Conservation (phyloP, 2,888 invertebrate genomes). For the Troides helena region DNA sequence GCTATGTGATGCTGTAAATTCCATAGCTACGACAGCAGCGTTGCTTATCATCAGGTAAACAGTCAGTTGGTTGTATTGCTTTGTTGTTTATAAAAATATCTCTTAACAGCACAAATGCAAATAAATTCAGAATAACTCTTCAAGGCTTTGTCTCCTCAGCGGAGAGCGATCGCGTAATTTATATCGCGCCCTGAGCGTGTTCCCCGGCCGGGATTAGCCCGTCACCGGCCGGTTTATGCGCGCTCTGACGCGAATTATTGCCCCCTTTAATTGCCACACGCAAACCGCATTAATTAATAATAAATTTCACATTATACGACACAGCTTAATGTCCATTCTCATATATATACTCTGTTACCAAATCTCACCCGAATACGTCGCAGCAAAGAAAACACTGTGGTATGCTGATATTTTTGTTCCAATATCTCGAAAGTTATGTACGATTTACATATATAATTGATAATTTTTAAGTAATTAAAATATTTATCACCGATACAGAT, state of each 20-base stretch:
- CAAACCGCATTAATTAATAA: constrained; percentile 34
- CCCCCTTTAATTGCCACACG: constrained; percentile 60
- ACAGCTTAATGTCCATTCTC: constrained; percentile 18
- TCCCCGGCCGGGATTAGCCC: constrained; percentile 57
- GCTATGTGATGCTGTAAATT: too few species aligned
- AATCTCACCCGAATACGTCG: neutral
- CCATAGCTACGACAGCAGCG: too few species aligned
- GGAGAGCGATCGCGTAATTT: constrained; percentile 61
- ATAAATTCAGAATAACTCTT: constrained; percentile 20
- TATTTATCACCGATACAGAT: too few species aligned
- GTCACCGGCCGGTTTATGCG: constrained; percentile 55
- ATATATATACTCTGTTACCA: constrained; percentile 6
- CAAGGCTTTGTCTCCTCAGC: constrained; percentile 53
- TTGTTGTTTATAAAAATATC: too few species aligned
- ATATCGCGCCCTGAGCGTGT: constrained; percentile 53
- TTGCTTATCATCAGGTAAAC: too few species aligned
- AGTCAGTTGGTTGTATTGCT: too few species aligned
- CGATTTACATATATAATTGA: too few species aligned
- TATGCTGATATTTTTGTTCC: neutral
- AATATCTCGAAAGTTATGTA: neutral
- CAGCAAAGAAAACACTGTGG: neutral
- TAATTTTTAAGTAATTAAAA: too few species aligned
- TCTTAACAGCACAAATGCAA: neutral
- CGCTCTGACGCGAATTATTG: constrained; percentile 59
- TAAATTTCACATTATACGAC: constrained; percentile 44